These are phyloP conservation scores for Rallus crepitans DNA, from an alignment of 2,797 vertebrate species.

Conservation along the genomic window DNA sequence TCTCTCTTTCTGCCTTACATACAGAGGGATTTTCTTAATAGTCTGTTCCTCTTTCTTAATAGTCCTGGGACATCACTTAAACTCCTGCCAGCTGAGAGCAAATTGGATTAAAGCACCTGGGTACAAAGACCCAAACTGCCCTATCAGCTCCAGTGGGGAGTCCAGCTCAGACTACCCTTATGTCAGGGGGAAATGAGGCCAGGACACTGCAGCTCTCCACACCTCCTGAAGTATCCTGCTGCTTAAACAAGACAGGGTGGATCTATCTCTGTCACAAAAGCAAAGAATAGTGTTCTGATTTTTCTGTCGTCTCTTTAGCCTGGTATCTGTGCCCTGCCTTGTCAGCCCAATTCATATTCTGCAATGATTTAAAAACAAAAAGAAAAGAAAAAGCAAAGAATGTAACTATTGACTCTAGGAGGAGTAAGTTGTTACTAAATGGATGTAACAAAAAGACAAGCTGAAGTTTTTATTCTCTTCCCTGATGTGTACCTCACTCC, in stretches of 20 bases:
- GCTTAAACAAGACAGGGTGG: neutral
- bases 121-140: neutral
- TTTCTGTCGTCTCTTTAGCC: neutral
- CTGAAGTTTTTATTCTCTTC: neutral
- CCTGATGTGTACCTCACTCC: neutral
- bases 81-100: neutral
- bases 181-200: accelerated
- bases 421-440: neutral
- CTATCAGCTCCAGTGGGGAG: neutral
- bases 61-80: neutral
- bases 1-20: neutral
- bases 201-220: accelerated
- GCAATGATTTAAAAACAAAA: neutral
- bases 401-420: neutral
- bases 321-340: neutral
- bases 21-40: neutral
- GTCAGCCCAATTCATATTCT: neutral
- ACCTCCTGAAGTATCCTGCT: neutral
- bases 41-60: neutral
- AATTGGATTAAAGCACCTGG: neutral
- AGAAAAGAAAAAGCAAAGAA: too few relatives aligned
- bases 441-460: neutral
- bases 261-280: neutral
- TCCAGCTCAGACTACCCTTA: neutral
- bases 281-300: neutral